Evolutionary conservation across 2,113 vertebrate species (phyloP), one percentile per base, ranked within the genome.

Genomic region (Myxocyprinus asiaticus): DNA sequence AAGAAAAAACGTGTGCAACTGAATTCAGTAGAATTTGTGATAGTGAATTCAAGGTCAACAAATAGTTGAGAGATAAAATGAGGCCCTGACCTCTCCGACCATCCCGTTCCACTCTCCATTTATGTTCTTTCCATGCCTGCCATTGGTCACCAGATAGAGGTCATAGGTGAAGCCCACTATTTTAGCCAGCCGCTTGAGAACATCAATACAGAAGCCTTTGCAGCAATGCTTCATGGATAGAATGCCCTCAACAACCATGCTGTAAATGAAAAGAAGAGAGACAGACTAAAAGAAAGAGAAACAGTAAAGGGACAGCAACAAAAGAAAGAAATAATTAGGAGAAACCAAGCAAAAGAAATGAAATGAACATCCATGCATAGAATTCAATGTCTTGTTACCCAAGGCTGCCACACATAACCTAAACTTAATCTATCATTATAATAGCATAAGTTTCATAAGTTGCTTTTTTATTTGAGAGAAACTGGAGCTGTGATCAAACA

Each of bases 161-260:
- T 98, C 96, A 6, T 97, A 98, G 91, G 95, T 96, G 93, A 98
- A 98, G 83, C 95, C 95, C 22, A 98, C 94, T 22, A 95, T 94
- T 44, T 96, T 95, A 0, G 96, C 94, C 89, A 98, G 86, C 3
- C 96, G 92, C 90, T 98, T 98, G 51, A 98, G 94, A 68, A 98
- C 95, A 82, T 98, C 96, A 50, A 98, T 98, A 93, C 96, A 98
- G 91, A 98, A 98, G 0, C 96, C 96, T 86, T 98, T 98, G 87
- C 96, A 98, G 90, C 96, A 98, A 62, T 95, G 94, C 90, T 97
- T 97, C 88, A 95, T 95, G 0, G 94, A 94, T 17, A 90, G 90
- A 0, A 91, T 77, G 9, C 91, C 89, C 1, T 97, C 95, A 77
- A 93, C 87, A 58, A 92, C 90, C 87, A 94, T 87, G 83, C 96